These are phyloP conservation scores for Ptychobarbus kaznakovi DNA, from an alignment of 2,797 vertebrate species.

Conservation along the genomic window DNA sequence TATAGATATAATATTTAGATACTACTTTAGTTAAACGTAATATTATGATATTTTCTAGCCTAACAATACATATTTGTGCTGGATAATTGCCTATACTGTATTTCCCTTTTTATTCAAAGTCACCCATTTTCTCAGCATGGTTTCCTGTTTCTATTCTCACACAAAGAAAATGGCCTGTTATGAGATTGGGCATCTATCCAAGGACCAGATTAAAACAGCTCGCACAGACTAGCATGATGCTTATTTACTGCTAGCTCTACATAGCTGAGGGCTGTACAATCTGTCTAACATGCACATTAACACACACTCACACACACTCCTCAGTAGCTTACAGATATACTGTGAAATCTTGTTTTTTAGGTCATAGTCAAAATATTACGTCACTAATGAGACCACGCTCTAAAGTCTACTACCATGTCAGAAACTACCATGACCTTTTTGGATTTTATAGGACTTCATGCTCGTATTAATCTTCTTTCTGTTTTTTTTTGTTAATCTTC, in stretches of 20 bases:
- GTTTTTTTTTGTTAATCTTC: not conserved
- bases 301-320: not conserved
- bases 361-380: conserved; percentile 27
- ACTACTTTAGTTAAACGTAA: not conserved
- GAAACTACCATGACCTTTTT: not conserved
- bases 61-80: not conserved
- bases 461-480: not conserved
- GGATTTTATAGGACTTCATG: not conserved
- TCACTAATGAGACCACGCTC: conserved; percentile 29
- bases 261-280: conserved; percentile 1
- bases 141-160: conserved; percentile 18
- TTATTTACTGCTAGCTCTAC: conserved; percentile 14
- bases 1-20: no score
- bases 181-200: not conserved
- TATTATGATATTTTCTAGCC: not conserved
- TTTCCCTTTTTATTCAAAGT: not conserved
- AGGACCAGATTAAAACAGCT: conserved; percentile 20
- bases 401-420: conserved; percentile 7
- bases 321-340: conserved; percentile 1
- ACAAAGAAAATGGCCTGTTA: conserved; percentile 13
- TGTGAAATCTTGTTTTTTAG: conserved; percentile 32
- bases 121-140: not conserved
- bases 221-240: conserved; percentile 1
- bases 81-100: not conserved
- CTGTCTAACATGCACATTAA: conserved; percentile 4